A percentile compares a stretch with the other conserved stretches of the same genome.
Conservation (phyloP, 2,888 invertebrate species). For the Eilema sororculum region DNA sequence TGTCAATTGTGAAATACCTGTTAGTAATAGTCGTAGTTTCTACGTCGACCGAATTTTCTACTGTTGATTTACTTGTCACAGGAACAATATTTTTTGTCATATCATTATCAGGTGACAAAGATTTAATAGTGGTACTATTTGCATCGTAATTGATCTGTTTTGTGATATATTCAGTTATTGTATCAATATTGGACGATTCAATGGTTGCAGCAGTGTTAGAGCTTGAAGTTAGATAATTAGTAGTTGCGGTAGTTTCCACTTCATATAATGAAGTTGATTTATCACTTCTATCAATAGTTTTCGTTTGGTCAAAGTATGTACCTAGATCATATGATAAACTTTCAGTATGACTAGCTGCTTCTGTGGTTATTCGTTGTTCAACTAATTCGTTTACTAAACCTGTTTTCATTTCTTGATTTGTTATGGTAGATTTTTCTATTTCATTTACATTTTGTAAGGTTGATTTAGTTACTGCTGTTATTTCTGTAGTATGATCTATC, state of each 20-base stretch:
- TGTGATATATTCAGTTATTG: neutral
- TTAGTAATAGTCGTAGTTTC: neutral
- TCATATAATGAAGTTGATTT: neutral
- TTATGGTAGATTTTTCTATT: neutral
- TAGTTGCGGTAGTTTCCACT: neutral
- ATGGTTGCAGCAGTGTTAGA: neutral
- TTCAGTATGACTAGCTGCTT: neutral
- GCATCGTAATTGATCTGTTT: neutral
- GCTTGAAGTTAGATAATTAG: neutral
- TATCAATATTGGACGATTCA: neutral
- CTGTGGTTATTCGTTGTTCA: neutral
- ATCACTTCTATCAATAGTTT: neutral
- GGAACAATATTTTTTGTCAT: neutral
- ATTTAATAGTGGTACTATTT: neutral
- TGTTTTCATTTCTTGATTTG: neutral
- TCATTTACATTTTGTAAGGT: neutral
- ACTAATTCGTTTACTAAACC: neutral
- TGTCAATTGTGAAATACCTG: neutral
- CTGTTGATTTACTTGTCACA: neutral
- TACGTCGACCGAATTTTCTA: constrained; percentile 1
- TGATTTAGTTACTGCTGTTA: neutral
- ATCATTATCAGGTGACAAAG: neutral
- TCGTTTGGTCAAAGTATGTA: neutral
- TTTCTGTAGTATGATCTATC: neutral
- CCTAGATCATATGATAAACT: neutral